Conservation (phyloP, 2,113 vertebrate genomes). For the Phodopus roborovskii region DNA sequence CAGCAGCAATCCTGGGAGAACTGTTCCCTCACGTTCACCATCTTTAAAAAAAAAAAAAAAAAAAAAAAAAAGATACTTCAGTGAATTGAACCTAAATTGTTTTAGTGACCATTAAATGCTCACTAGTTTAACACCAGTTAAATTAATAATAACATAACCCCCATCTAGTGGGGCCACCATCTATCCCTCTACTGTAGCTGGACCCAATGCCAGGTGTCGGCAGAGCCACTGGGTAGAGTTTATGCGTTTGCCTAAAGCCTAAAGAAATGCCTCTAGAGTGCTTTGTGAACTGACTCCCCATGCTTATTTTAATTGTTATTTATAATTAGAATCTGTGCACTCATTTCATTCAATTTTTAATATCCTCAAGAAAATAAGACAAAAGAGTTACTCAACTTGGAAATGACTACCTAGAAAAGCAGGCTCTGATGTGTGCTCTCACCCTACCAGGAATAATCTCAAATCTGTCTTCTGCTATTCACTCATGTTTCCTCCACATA, state of each 20-base stretch:
- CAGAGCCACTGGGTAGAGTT: slow-evolving; percentile 58
- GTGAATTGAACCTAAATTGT: slow-evolving; percentile 80
- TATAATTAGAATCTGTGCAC: slow-evolving; percentile 66
- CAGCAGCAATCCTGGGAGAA: neutral
- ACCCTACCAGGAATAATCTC: slow-evolving; percentile 77
- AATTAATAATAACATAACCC: slow-evolving; percentile 81
- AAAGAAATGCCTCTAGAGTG: slow-evolving; percentile 38
- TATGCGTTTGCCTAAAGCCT: slow-evolving; percentile 40
- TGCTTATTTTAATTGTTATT: slow-evolving; percentile 78
- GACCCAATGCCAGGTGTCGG: slow-evolving; percentile 67
- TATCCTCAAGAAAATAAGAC: slow-evolving; percentile 52
- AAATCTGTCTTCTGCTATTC: slow-evolving; percentile 64
- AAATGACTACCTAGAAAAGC: slow-evolving; percentile 76
- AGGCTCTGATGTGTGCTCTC: slow-evolving; percentile 71
- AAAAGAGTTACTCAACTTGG: slow-evolving; percentile 76
- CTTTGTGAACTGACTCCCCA: slow-evolving; percentile 55
- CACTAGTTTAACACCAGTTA: slow-evolving; percentile 83
- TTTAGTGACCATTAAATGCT: slow-evolving; percentile 83
- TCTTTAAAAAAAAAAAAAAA: slow-evolving; percentile 80
- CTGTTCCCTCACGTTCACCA: slow-evolving; percentile 40
- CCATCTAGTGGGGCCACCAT: slow-evolving; percentile 73
- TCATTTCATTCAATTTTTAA: slow-evolving; percentile 78
- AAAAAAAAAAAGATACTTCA: slow-evolving; percentile 79
- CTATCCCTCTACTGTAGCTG: slow-evolving; percentile 77
- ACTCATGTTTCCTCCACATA: neutral